Conservation (phyloP, 2,888 invertebrate species). For the Microplitis deprimator region DNA sequence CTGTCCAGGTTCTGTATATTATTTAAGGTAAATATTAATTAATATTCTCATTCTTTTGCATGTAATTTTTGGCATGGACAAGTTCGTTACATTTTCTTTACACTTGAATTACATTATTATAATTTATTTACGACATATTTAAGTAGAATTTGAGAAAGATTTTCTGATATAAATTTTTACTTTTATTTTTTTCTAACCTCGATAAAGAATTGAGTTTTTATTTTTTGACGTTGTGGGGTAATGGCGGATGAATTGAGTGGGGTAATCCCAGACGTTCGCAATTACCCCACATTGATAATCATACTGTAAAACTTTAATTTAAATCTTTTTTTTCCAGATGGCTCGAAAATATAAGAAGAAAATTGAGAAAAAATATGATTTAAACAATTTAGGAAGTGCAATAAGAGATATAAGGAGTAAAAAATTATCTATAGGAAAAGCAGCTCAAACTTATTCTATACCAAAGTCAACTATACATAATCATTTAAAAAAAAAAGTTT, state of each 20-base stretch:
- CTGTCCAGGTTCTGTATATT: too few relatives aligned
- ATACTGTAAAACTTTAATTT: neutral
- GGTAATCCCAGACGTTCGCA: neutral
- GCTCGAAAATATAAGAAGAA: constrained; percentile 27
- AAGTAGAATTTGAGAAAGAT: too few relatives aligned
- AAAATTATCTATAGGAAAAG: constrained; percentile 34
- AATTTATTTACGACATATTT: too few relatives aligned
- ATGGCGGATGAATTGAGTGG: constrained; percentile 4
- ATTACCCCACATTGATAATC: neutral
- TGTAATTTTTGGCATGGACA: too few relatives aligned
- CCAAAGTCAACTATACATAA: constrained; percentile 49
- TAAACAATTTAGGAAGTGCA: constrained; percentile 10
- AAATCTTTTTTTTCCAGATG: constrained; percentile 1
- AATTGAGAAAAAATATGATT: neutral
- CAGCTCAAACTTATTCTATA: constrained; percentile 46
- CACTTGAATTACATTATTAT: too few relatives aligned
- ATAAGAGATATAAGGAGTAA: constrained; percentile 1
- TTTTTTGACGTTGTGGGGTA: neutral
- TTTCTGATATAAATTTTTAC: too few relatives aligned
- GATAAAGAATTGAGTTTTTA: neutral
- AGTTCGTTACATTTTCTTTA: too few relatives aligned
- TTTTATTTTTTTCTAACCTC: neutral
- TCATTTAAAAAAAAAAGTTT: constrained; percentile 41
- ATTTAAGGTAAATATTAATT: too few relatives aligned
- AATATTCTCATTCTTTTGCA: too few relatives aligned